These are phyloP conservation scores for Agrochola lota DNA, from an alignment of 2,888 invertebrate genomes.

Conservation along the genomic window DNA sequence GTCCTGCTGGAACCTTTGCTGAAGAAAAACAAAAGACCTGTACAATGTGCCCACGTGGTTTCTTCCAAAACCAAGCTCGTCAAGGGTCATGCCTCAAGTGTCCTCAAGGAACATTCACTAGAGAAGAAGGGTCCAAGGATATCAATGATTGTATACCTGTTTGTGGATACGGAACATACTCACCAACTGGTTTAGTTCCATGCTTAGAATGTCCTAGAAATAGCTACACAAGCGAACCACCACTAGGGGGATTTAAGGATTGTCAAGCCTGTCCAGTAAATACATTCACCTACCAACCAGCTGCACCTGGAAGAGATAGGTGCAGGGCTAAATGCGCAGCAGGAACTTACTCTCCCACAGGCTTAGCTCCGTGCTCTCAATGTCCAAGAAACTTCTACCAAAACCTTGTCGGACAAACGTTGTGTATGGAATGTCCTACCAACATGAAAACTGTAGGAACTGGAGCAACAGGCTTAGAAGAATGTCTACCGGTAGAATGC, in stretches of 20 bases:
- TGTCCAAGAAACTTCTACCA: constrained; percentile 98
- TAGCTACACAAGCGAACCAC: constrained; percentile 96
- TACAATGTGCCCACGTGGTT: constrained; percentile 97
- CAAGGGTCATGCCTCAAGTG: constrained; percentile 97
- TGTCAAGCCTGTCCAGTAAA: constrained; percentile 98
- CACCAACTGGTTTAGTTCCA: constrained; percentile 97
- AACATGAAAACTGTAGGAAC: constrained; percentile 96
- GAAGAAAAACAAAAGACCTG: constrained; percentile 97
- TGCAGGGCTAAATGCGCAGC: constrained; percentile 97
- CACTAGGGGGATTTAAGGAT: constrained; percentile 97
- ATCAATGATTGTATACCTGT: constrained; percentile 97
- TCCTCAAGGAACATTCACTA: constrained; percentile 97
- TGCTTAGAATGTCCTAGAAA: constrained; percentile 98
- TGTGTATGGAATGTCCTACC: constrained; percentile 97
- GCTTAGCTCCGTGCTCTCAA: constrained; percentile 97
- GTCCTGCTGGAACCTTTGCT: constrained; percentile 98
- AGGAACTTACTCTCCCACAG: constrained; percentile 97
- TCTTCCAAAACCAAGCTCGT: constrained; percentile 97
- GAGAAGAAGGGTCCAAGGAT: constrained; percentile 96
- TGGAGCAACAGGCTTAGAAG: constrained; percentile 95
- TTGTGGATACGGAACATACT: constrained; percentile 98
- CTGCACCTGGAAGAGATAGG: constrained; percentile 95
- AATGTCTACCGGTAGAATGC: constrained; percentile 96
- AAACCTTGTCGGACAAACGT: constrained; percentile 94
- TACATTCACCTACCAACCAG: constrained; percentile 97